A percentile compares a stretch with the other conserved stretches of the same genome.
These are phyloP conservation scores for Tetropium fuscum DNA, from an alignment of 2,888 invertebrate species.

Conservation along the genomic window DNA sequence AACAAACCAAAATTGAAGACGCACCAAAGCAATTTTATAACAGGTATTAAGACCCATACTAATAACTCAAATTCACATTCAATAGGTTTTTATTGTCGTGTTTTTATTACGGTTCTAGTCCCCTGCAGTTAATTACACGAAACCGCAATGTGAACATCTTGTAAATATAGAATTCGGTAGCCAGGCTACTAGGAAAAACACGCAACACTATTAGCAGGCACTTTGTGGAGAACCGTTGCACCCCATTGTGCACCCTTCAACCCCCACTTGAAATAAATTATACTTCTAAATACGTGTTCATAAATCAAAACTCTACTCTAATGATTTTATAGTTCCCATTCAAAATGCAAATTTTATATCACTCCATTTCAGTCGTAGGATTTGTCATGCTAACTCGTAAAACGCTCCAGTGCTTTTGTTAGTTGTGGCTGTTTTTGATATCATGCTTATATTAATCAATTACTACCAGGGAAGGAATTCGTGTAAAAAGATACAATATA, in stretches of 20 bases:
- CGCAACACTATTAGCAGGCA: slow-evolving; percentile 28
- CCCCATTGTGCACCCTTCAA: slow-evolving; percentile 43
- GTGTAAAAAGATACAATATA: too few relatives aligned
- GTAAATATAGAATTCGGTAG: slow-evolving; percentile 32
- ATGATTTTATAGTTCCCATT: slow-evolving; percentile 44
- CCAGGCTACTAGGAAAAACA: slow-evolving; percentile 16
- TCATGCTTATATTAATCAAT: too few relatives aligned
- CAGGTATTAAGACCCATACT: slow-evolving; percentile 14
- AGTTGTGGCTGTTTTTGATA: slow-evolving; percentile 34
- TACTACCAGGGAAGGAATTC: too few relatives aligned
- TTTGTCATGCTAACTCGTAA: slow-evolving; percentile 46
- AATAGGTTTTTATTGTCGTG: slow-evolving; percentile 9
- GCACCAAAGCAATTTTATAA: slow-evolving; percentile 1
- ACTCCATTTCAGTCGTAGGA: slow-evolving; percentile 31
- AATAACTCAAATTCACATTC: not conserved
- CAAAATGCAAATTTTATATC: slow-evolving; percentile 38
- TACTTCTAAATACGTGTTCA: slow-evolving; percentile 36
- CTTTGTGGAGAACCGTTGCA: slow-evolving; percentile 43
- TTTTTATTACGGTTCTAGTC: slow-evolving; percentile 11
- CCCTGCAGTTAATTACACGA: slow-evolving; percentile 20
- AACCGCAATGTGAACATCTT: slow-evolving; percentile 34
- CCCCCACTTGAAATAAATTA: slow-evolving; percentile 44
- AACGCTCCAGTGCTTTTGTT: slow-evolving; percentile 46
- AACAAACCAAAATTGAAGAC: slow-evolving; percentile 2
- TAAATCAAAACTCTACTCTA: slow-evolving; percentile 44